Conservation (phyloP, 2,888 invertebrate genomes). For the Limulus polyphemus region DNA sequence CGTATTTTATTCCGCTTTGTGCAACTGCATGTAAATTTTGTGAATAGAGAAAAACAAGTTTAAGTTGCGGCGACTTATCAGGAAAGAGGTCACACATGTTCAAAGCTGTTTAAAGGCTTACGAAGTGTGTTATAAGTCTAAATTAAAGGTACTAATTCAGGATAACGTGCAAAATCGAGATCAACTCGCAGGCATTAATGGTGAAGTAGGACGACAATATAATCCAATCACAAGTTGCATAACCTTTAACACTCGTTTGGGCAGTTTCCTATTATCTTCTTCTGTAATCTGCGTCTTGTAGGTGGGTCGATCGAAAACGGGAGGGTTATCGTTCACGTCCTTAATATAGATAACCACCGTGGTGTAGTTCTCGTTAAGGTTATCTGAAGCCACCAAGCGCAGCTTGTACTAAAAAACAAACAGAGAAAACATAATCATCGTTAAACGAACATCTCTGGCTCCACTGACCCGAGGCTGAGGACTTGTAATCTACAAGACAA, state of each 20-base stretch:
- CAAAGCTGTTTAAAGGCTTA: too few relatives aligned
- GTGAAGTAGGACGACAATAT: neutral
- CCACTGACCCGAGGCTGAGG: slow-evolving; percentile 87
- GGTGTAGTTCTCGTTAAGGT: slow-evolving; percentile 90
- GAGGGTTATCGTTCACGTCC: slow-evolving; percentile 95
- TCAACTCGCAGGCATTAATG: neutral
- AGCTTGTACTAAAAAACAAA: slow-evolving; percentile 71
- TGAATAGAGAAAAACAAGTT: too few relatives aligned
- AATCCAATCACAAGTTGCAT: too few relatives aligned
- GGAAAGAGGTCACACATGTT: too few relatives aligned
- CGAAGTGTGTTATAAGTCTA: too few relatives aligned
- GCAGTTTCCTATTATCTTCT: slow-evolving; percentile 84
- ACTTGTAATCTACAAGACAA: too few relatives aligned
- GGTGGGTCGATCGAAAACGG: slow-evolving; percentile 83
- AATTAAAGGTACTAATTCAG: too few relatives aligned
- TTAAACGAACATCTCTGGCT: slow-evolving; percentile 84
- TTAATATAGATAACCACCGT: slow-evolving; percentile 92
- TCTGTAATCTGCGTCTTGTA: slow-evolving; percentile 90
- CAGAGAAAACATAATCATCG: slow-evolving; percentile 67
- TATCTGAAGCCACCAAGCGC: slow-evolving; percentile 84
- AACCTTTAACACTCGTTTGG: slow-evolving; percentile 80
- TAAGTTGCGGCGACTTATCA: too few relatives aligned
- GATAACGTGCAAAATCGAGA: too few relatives aligned
- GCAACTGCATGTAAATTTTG: too few relatives aligned
- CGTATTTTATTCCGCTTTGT: too few relatives aligned